Evolutionary conservation across 1,140 invertebrate genomes (phyloP), one percentile per base, ranked within the genome.

Genomic region (Aplysia californica): DNA sequence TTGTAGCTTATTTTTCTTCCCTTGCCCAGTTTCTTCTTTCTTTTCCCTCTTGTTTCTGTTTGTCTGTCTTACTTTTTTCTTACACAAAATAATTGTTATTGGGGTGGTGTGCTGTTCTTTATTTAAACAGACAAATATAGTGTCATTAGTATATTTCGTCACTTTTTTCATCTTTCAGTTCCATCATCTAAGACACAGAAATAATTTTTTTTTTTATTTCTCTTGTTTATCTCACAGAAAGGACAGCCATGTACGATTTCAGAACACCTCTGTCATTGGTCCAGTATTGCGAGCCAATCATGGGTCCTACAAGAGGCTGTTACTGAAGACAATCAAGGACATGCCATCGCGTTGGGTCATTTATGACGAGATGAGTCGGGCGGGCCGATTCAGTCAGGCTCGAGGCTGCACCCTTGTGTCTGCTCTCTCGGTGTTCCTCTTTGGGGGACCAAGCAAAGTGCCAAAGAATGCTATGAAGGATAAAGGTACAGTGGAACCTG

Each of bases 261-360:
- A 96, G 88, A 93, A 93, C 0, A 93, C 92, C 15, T 96, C 95
- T 0, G 93, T 94, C 0, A 87, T 96, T 0, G 91, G 92, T 75
- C 79, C 82, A 10, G 64, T 83, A 2, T 79, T 84, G 21, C 80
- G 80, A 29, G 74, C 76, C n/a, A 76, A 74, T 38, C 69, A 65
- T 55, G 26, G 77, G 29, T 41, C 39, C 39, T 61, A 55, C 90
- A 88, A 77, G 80, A 85, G 78, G 81, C 85, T 21, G 89, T 90
- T 80, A 64, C 83, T 80, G 33, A 65, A 91, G 20, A 90, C 92
- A 10, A 79, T 91, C 10, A 86, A 89, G 59, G 83, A 84, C 56
- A 87, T 96, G 31, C 94, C 93, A 0, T 93, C 93, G 10, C 94
- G 96, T 84, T 97, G 95, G 95, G 89, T 97, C 26, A 91, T 96